Conservation (phyloP, 2,113 vertebrate species). For the Corythoichthys intestinalis region DNA sequence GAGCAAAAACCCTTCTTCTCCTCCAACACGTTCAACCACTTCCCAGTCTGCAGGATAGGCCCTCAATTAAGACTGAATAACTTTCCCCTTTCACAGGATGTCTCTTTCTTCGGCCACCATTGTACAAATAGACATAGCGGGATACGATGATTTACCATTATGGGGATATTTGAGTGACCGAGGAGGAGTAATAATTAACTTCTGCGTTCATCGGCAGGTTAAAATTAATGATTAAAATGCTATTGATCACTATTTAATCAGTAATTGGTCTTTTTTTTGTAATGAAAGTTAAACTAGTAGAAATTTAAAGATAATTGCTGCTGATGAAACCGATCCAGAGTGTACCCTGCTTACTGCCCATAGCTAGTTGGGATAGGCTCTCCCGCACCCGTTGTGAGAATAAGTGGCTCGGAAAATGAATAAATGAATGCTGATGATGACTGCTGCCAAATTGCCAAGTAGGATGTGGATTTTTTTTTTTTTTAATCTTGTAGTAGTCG, state of each 20-base stretch:
- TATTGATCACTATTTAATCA: conserved; percentile 22
- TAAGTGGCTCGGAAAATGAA: too few relatives aligned
- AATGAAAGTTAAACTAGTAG: neutral
- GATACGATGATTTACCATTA: neutral
- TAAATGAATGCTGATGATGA: too few relatives aligned
- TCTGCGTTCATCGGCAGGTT: conserved; percentile 14
- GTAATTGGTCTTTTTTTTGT: neutral
- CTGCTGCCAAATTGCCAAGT: neutral
- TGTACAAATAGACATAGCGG: conserved; percentile 30
- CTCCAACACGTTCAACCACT: conserved; percentile 57
- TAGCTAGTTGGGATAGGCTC: too few relatives aligned
- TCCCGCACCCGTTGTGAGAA: too few relatives aligned
- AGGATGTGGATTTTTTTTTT: neutral
- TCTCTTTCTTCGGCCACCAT: conserved; percentile 35
- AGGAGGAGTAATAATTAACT: conserved; percentile 23
- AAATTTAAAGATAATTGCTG: neutral
- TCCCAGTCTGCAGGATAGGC: conserved; percentile 59
- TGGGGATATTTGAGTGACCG: neutral
- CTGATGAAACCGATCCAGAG: neutral
- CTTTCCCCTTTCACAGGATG: conserved; percentile 55
- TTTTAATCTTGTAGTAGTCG: neutral
- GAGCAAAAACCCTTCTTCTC: conserved; percentile 56
- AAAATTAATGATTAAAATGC: conserved; percentile 9
- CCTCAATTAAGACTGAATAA: conserved; percentile 69
- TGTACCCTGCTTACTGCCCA: too few relatives aligned